phyloP scores from a whole-genome alignment of 2,888 invertebrate species.

The Saturnia japonica region DNA sequence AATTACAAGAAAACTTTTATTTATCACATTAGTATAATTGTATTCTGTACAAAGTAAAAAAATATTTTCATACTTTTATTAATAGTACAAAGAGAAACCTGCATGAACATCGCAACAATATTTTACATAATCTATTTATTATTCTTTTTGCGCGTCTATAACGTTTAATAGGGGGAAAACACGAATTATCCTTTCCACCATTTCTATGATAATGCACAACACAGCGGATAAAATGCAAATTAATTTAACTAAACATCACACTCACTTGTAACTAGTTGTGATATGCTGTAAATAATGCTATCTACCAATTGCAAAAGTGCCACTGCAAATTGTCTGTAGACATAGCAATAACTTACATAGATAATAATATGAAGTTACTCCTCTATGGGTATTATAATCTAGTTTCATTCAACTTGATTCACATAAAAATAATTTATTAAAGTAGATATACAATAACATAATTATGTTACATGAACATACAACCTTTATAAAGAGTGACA shows the following conservation, averaged over 20 bases:
- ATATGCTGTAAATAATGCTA: conserved; percentile 39
- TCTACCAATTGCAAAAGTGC: conserved; percentile 40
- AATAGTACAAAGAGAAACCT: conserved; percentile 72
- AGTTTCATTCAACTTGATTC: conserved; percentile 58
- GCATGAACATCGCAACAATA: conserved; percentile 57
- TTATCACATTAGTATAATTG: conserved; percentile 79
- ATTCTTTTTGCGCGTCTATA: conserved; percentile 41
- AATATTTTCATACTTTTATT: conserved; percentile 74
- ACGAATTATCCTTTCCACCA: conserved; percentile 32
- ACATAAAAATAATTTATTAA: conserved; percentile 64
- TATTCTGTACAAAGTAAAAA: conserved; percentile 81
- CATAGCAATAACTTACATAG: conserved; percentile 48
- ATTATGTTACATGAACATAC: conserved; percentile 75
- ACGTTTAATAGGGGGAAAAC: conserved; percentile 38
- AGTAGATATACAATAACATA: conserved; percentile 71
- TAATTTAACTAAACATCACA: conserved; percentile 30
- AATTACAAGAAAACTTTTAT: conserved; percentile 76
- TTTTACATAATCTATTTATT: conserved; percentile 32
- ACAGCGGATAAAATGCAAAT: conserved; percentile 35
- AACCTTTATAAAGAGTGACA: conserved; percentile 76
- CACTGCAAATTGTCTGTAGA: conserved; percentile 50
- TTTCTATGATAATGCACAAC: conserved; percentile 41
- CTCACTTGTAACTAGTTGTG: conserved; percentile 29
- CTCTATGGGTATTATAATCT: conserved; percentile 57
- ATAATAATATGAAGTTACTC: conserved; percentile 61